Base-by-base conservation (phyloP, 2,113 vertebrate genomes). In the Cygnus buccinator region DNA sequence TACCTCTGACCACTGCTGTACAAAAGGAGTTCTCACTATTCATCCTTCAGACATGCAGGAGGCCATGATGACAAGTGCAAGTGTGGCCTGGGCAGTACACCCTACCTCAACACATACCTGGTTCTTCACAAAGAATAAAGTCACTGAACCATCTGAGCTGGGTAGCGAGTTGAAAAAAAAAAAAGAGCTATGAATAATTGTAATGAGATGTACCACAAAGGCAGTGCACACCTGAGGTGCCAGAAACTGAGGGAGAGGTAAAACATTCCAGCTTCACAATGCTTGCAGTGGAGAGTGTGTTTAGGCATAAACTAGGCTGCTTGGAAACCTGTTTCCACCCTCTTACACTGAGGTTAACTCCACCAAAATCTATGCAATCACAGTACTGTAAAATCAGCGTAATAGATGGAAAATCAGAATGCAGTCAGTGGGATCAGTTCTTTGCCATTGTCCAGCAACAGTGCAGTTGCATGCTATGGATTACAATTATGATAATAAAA, bases 81-180 rank as follows among this genome's bases (percentile, higher is more conserved):
- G 11, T 1, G 0, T 31, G 50, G 26, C 35, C 28, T 4, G n/a
- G 31, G 83, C 68, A 5, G 4, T n/a, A 65, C 3, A 6, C 28
- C 31, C 35, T 79, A 18, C 19, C 72, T 70, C 52, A 85, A 11
- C 23, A 26, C 33, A 35, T 9, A 22, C n/a, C 43, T 48, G 29
- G 55, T 54, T 50, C 58, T 82, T 92, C 70, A 29, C 33, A 15
- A 63, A 41, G n/a, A 33, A 61, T 63, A 74, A 58, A 84, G 31
- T 19, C 9, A 29, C 5, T 11, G 65, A 81, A 48, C 28, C 2
- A 4, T 62, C 25, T 52, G 46, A 67, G 76, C 55, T 62, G 48
- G 13, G 55, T 33, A 35, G 13, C 6, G 8, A 87, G 66, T 72
- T 52, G 25, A 73, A 39, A 83, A 73, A 29, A 3, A 44, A 73